Base-by-base conservation (phyloP, 2,888 invertebrate species). In the Ypsolopha scabrella region DNA sequence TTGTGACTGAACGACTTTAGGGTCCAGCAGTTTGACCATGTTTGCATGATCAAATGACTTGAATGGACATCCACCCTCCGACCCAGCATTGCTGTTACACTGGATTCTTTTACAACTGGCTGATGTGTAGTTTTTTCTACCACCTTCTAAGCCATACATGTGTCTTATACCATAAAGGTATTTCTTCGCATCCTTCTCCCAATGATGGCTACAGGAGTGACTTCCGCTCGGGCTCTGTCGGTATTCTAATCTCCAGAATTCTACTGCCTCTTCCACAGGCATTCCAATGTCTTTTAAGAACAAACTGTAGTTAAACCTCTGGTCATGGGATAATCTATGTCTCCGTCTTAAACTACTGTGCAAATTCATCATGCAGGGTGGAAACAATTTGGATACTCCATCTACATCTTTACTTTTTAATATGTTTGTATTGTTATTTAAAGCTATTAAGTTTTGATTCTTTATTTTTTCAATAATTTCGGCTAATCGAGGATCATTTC, bases 281-380 rank as follows among this genome's bases (percentile, higher is more conserved):
- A 93, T 86, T 0, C 93, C 93, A 61, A 90, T 88, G 59, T 92
- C 92, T 80, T 93, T 93, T 49, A 93, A 72, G 71, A 91, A 93
- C 33, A 93, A 75, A 54, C 90, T 92, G 58, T 91, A 91, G 60
- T 90, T 87, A 60, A 92, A 91, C 60, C 88, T 74, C 48, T 88
- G 89, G 55, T 88, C 79, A 63, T 93, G 92, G 14, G 88, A 85
- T n/a, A 93, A 73, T 58, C 92, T 87, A 63, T 93, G 92, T 49
- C 79, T 87, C 9, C 64, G 70, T 39, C 87, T 67, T 41, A 93
- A 67, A 50, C 74, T 72, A 52, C 65, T 63, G 61, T 91, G 90
- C 47, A 92, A 75, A 60, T 90, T 88, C 47, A 80, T 68, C 92
- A 92, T 92, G 57, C 93, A 93, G 0, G 89, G 88, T 1, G 91